Percentiles rank a stretch among this genome's conserved stretches.
These are phyloP conservation scores for Sebastes schlegelii DNA, from an alignment of 2,113 vertebrate species.

Conservation along the genomic window DNA sequence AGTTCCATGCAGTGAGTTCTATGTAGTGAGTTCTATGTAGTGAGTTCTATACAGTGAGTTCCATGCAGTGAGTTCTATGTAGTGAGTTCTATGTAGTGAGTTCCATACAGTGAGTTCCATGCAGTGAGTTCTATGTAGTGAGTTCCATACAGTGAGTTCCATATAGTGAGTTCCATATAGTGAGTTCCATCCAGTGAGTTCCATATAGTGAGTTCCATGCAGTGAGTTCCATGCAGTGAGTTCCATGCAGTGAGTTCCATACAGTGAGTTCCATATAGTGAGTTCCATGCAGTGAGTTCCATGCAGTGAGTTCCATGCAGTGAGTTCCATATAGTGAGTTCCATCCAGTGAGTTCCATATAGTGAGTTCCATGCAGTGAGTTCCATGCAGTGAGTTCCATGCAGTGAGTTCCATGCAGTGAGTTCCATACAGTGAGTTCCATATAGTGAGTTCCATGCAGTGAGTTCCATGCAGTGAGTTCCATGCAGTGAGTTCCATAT, in stretches of 20 bases:
- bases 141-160: not conserved
- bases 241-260: not conserved
- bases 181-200: no score
- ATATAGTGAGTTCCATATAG: no score
- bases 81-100: no score
- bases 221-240: no score
- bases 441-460: no score
- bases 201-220: not conserved
- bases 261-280: not conserved
- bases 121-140: not conserved
- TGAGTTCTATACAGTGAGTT: not conserved
- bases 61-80: not conserved
- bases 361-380: no score
- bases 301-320: no score
- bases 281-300: not conserved
- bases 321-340: no score
- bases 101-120: no score
- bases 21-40: no score
- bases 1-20: not conserved
- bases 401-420: not conserved
- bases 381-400: no score
- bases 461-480: not conserved
- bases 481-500: not conserved
- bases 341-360: not conserved
- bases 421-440: not conserved